A percentile compares a stretch with the other conserved stretches of the same genome.
These are phyloP conservation scores for Alsophila aescularia DNA, from an alignment of 2,888 invertebrate genomes.

Conservation along the genomic window DNA sequence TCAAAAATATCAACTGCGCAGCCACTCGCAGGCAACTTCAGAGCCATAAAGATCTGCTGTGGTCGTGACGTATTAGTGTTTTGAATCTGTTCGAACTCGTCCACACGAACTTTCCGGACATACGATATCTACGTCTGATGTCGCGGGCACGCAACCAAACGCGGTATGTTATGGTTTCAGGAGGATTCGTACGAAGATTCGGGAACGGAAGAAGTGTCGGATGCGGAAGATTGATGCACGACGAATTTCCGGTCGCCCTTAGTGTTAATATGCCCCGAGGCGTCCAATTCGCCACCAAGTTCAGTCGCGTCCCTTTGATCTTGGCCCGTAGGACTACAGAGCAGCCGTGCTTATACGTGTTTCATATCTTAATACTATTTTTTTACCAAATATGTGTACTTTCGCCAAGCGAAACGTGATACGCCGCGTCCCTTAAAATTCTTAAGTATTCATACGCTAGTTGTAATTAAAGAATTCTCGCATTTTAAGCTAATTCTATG, in stretches of 20 bases:
- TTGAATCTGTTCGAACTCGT: not conserved
- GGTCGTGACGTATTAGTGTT: constrained; percentile 50
- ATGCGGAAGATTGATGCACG: constrained; percentile 75
- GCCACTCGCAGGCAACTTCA: too few species aligned
- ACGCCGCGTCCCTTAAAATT: constrained; percentile 59
- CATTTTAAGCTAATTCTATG: constrained; percentile 59
- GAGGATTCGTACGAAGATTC: constrained; percentile 82
- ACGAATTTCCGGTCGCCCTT: constrained; percentile 49
- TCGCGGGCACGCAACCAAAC: constrained; percentile 60
- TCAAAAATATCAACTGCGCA: too few species aligned
- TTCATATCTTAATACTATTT: constrained; percentile 45
- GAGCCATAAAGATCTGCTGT: too few species aligned
- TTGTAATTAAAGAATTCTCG: constrained; percentile 56
- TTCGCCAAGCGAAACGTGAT: constrained; percentile 55
- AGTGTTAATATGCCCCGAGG: constrained; percentile 51
- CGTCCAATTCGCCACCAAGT: constrained; percentile 41
- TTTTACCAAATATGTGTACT: constrained; percentile 49
- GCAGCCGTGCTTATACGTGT: constrained; percentile 47
- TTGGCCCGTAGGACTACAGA: constrained; percentile 38
- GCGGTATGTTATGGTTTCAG: constrained; percentile 78
- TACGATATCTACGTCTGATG: constrained; percentile 69
- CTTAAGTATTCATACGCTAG: constrained; percentile 69
- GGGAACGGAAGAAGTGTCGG: constrained; percentile 79
- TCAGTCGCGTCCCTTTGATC: constrained; percentile 28
- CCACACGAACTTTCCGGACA: constrained; percentile 32